phyloP scores from a whole-genome alignment of 2,888 invertebrate species.

The Xanthorhoe spadicearia region DNA sequence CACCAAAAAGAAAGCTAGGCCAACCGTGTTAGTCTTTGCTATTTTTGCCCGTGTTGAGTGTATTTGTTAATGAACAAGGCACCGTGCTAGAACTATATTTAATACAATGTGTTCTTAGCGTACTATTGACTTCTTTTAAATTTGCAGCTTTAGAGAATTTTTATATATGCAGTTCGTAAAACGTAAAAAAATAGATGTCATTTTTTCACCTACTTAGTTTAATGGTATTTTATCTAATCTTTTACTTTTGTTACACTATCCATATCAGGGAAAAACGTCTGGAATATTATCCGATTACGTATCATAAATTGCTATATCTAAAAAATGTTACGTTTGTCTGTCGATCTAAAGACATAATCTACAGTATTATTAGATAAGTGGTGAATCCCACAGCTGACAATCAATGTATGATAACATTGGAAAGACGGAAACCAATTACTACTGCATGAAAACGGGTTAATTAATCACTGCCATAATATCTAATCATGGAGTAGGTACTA shows the following conservation, averaged over 20 bases:
- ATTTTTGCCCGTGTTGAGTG: too few species aligned
- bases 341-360: slow-evolving; percentile 4
- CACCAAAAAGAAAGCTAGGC: too few species aligned
- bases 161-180: not conserved
- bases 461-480: too few species aligned
- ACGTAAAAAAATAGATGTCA: too few species aligned
- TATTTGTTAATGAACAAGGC: too few species aligned
- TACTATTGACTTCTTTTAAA: not conserved
- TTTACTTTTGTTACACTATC: slow-evolving; percentile 34
- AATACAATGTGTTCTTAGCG: too few species aligned
- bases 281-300: slow-evolving; percentile 35
- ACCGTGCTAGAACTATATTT: too few species aligned
- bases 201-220: not conserved
- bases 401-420: too few species aligned
- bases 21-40: too few species aligned
- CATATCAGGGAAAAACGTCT: slow-evolving; percentile 31
- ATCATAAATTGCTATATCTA: slow-evolving; percentile 11
- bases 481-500: too few species aligned
- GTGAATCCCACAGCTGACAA: not conserved
- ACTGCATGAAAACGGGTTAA: too few species aligned
- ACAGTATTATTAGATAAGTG: not conserved
- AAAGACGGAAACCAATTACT: too few species aligned
- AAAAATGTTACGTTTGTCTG: slow-evolving; percentile 17
- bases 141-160: not conserved
- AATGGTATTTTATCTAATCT: slow-evolving; percentile 37